These are phyloP conservation scores for Halcyon senegalensis DNA, from an alignment of 2,113 vertebrate genomes.

Conservation along the genomic window DNA sequence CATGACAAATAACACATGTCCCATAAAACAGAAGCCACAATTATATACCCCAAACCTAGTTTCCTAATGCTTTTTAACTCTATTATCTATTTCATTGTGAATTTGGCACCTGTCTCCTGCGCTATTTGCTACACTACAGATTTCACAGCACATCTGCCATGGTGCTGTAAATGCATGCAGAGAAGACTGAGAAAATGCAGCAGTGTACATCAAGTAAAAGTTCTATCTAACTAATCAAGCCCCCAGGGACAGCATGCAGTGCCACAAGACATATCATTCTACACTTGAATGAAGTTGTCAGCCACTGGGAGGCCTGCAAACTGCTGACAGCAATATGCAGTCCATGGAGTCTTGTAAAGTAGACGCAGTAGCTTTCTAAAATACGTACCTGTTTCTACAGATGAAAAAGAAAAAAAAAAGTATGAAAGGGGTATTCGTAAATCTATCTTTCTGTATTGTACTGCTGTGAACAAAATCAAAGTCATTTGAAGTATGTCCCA, in stretches of 20 bases:
- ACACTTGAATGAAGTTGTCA: constrained; percentile 32
- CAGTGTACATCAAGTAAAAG: constrained; percentile 27
- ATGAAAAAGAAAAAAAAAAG: background rate
- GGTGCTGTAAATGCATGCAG: constrained; percentile 57
- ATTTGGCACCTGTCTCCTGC: constrained; percentile 58
- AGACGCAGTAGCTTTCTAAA: background rate
- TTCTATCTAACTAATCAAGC: constrained; percentile 55
- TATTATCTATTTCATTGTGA: constrained; percentile 59
- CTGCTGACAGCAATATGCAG: constrained; percentile 18
- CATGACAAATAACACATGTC: background rate
- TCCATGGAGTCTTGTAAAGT: background rate
- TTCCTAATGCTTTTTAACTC: background rate
- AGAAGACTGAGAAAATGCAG: constrained; percentile 50
- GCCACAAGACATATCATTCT: constrained; percentile 40
- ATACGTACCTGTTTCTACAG: background rate
- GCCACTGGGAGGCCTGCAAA: constrained; percentile 20
- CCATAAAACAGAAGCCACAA: background rate
- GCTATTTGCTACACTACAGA: constrained; percentile 70
- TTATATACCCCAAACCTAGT: background rate
- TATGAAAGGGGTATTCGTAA: background rate
- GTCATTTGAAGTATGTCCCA: background rate
- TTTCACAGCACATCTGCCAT: constrained; percentile 71
- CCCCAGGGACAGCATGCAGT: constrained; percentile 6
- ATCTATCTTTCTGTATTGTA: background rate
- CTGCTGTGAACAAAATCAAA: background rate